phyloP scores from a whole-genome alignment of 2,797 vertebrate species.

The Micrastur ruficollis region DNA sequence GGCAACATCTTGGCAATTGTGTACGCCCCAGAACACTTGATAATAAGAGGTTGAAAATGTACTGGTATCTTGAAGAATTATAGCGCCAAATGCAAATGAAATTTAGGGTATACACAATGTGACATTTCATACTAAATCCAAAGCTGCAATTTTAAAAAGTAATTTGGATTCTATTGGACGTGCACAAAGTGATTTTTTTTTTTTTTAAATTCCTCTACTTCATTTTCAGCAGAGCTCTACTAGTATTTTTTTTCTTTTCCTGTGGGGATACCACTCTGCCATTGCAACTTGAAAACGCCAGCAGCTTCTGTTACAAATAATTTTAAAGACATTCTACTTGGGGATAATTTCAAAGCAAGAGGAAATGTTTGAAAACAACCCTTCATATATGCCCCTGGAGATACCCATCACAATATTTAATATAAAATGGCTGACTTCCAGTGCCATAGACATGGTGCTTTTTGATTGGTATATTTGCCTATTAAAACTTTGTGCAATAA shows the following conservation, averaged over 20 bases:
- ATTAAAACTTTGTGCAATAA: neutral
- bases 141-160: neutral
- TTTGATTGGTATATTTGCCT: neutral
- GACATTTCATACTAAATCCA: neutral
- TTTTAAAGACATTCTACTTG: neutral
- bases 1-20: neutral
- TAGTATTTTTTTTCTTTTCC: neutral
- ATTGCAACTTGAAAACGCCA: neutral
- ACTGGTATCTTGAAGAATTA: neutral
- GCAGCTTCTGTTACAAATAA: neutral
- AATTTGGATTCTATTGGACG: neutral
- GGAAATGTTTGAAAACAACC: neutral
- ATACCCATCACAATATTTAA: neutral
- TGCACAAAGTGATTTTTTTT: neutral
- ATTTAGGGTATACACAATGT: neutral
- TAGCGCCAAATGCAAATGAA: neutral
- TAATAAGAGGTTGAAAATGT: neutral
- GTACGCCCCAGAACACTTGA: neutral
- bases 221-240: neutral
- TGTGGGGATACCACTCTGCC: neutral
- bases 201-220: neutral
- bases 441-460: neutral
- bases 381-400: neutral
- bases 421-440: neutral
- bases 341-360: neutral